Conservation (phyloP, 2,113 vertebrate genomes). For the Gymnogyps californianus region DNA sequence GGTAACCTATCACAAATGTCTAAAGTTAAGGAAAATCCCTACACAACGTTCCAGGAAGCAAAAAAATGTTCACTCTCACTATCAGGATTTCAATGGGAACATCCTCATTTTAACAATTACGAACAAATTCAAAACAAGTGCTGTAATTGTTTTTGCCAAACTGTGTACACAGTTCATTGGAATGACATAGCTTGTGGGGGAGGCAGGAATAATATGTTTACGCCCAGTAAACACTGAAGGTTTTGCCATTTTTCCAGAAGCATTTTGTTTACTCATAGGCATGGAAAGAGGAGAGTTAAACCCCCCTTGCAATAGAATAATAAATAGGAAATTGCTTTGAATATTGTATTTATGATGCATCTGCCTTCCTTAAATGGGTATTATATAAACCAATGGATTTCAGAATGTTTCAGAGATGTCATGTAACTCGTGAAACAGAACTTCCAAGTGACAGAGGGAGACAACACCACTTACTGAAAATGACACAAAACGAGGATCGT, state of each 20-base stretch:
- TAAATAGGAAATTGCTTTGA: background rate
- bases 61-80: background rate
- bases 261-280: slow-evolving; percentile 48
- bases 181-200: slow-evolving; percentile 51
- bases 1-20: background rate
- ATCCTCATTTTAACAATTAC: slow-evolving; percentile 35
- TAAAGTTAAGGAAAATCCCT: background rate
- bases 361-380: background rate
- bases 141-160: slow-evolving; percentile 61
- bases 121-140: slow-evolving; percentile 52
- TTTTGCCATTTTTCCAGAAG: slow-evolving; percentile 51
- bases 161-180: slow-evolving; percentile 36
- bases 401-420: background rate
- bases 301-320: background rate
- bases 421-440: background rate
- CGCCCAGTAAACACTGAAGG: slow-evolving; percentile 42
- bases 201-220: slow-evolving; percentile 50
- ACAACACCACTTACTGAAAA: slow-evolving; percentile 16
- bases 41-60: background rate
- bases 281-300: background rate
- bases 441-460: slow-evolving; percentile 28
- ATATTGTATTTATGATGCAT: background rate
- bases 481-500: background rate
- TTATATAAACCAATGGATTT: background rate
- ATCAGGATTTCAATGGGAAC: slow-evolving; percentile 4